These are phyloP conservation scores for Lithophane semibrunnea DNA, from an alignment of 2,888 invertebrate species.

Conservation along the genomic window DNA sequence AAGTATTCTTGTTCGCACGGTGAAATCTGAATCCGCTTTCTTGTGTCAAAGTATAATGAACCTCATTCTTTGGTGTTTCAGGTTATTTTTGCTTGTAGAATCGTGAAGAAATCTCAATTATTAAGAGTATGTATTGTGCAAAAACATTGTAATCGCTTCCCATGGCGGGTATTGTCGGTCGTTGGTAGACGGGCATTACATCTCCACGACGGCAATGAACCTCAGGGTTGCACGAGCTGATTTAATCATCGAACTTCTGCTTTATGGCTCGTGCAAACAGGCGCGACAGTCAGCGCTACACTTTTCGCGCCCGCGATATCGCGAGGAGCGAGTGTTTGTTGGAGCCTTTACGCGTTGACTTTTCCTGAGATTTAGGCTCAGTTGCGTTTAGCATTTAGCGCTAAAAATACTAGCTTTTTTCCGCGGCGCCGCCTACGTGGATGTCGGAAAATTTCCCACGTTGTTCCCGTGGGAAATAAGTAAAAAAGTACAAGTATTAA, in stretches of 20 bases:
- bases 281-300: no score
- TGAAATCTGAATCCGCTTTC: conserved; percentile 59
- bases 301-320: no score
- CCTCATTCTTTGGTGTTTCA: conserved; percentile 39
- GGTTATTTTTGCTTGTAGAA: conserved; percentile 48
- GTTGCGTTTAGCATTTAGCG: neutral
- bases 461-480: no score
- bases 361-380: neutral
- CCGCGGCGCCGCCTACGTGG: no score
- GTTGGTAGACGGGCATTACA: conserved; percentile 57
- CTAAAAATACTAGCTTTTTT: no score
- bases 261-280: neutral
- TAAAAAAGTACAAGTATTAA: no score
- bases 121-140: conserved; percentile 67
- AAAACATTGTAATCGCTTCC: conserved; percentile 68
- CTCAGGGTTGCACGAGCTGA: conserved; percentile 46
- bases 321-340: no score
- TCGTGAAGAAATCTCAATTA: conserved; percentile 62
- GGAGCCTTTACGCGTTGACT: neutral
- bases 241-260: conserved; percentile 1
- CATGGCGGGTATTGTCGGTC: conserved; percentile 65
- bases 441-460: no score
- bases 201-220: conserved; percentile 47
- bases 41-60: conserved; percentile 25
- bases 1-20: conserved; percentile 62